phyloP scores from a whole-genome alignment of 1,140 invertebrate genomes.

The Thereuonema tuberculata region DNA sequence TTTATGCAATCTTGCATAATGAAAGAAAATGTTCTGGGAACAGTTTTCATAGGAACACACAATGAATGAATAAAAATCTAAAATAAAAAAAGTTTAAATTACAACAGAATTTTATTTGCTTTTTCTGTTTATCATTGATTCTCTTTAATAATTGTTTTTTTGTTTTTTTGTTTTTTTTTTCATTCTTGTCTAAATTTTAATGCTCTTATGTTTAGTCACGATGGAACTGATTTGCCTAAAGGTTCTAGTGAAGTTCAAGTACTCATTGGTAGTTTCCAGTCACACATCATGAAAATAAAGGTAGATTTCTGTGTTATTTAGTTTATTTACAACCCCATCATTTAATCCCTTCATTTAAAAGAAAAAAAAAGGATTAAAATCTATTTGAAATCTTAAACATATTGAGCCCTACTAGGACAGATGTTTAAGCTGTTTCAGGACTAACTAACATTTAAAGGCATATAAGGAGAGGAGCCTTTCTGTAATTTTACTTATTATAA shows the following conservation, averaged over 20 bases:
- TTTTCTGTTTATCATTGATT: too few relatives aligned
- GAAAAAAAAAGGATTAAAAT: too few relatives aligned
- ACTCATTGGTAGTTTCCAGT: constrained; percentile 72
- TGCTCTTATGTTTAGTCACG: constrained; percentile 42
- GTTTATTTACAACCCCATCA: too few relatives aligned
- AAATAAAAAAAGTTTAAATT: constrained; percentile 17
- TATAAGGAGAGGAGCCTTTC: too few relatives aligned
- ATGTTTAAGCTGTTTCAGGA: too few relatives aligned
- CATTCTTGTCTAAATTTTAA: background rate
- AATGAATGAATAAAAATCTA: background rate
- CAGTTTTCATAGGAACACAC: background rate
- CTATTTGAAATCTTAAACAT: too few relatives aligned
- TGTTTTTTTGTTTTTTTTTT: constrained; percentile 3
- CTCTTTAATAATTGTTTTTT: constrained; percentile 1
- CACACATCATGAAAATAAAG: constrained; percentile 77
- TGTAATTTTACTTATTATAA: too few relatives aligned
- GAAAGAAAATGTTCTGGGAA: constrained; percentile 6
- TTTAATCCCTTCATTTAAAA: too few relatives aligned
- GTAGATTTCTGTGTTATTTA: constrained; percentile 23
- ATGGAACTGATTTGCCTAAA: constrained; percentile 52
- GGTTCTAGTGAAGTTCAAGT: constrained; percentile 46
- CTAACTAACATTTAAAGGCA: too few relatives aligned
- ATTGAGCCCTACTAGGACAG: too few relatives aligned
- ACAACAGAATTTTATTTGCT: too few relatives aligned
- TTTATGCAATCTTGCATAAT: too few relatives aligned